Evolutionary conservation across 2,888 invertebrate genomes (phyloP).

Genomic region (Cataglyphis livida): DNA sequence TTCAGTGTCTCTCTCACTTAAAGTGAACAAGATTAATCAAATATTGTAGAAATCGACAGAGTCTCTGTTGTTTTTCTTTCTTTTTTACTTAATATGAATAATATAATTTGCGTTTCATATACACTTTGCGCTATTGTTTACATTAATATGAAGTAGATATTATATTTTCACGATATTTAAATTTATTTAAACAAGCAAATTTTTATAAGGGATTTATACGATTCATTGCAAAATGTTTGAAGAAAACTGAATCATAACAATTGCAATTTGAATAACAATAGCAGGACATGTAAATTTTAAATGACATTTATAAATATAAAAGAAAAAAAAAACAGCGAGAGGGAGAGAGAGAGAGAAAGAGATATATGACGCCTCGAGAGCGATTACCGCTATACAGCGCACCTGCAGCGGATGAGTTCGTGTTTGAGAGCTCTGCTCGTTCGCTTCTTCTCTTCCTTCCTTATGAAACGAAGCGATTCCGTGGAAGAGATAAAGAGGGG

Average conservation of each 20-base stretch:
- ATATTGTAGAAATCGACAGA: neutral
- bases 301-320: neutral
- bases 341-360: constrained; percentile 4
- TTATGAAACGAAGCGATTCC: constrained; percentile 67
- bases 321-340: neutral
- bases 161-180: neutral
- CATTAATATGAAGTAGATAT: neutral
- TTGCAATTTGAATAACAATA: constrained; percentile 21
- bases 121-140: neutral
- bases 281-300: constrained; percentile 7
- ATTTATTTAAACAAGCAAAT: neutral
- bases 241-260: neutral
- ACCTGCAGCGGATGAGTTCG: constrained; percentile 56
- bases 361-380: constrained; percentile 8
- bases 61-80: neutral
- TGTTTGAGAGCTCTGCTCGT: constrained; percentile 18
- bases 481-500: constrained; percentile 70
- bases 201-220: neutral
- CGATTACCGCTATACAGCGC: constrained; percentile 55
- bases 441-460: constrained; percentile 39
- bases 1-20: neutral
- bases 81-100: neutral
- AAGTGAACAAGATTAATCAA: constrained; percentile 13
- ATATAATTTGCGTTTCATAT: neutral
- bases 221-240: neutral